These are phyloP conservation scores for Lobophora halterata DNA, from an alignment of 2,888 invertebrate species.

Conservation along the genomic window DNA sequence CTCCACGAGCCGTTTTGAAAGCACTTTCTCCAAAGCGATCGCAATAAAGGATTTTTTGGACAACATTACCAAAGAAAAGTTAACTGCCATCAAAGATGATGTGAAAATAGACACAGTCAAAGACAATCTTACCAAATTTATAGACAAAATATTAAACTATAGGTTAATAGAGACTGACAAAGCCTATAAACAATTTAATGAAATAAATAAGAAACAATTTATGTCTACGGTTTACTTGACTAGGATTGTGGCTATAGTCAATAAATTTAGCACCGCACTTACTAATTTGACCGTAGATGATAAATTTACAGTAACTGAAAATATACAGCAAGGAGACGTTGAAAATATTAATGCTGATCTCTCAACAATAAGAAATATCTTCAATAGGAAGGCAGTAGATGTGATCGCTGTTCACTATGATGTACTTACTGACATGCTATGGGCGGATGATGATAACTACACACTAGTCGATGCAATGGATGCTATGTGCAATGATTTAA, in stretches of 20 bases:
- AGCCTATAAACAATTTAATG: slow-evolving; percentile 50
- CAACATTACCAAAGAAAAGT: slow-evolving; percentile 45
- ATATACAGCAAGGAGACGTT: slow-evolving; percentile 38
- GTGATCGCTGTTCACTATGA: slow-evolving; percentile 61
- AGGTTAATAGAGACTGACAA: slow-evolving; percentile 48
- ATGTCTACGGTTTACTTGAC: slow-evolving; percentile 54
- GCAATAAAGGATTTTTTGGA: slow-evolving; percentile 43
- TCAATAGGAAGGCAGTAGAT: slow-evolving; percentile 57
- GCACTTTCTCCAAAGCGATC: slow-evolving; percentile 48
- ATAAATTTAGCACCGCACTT: slow-evolving; percentile 49
- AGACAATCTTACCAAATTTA: slow-evolving; percentile 46
- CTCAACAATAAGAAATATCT: slow-evolving; percentile 47
- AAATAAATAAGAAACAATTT: slow-evolving; percentile 57
- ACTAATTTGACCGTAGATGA: slow-evolving; percentile 40
- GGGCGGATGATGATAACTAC: slow-evolving; percentile 45
- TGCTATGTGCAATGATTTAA: slow-evolving; percentile 47
- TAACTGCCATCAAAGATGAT: slow-evolving; percentile 38
- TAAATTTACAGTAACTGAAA: slow-evolving; percentile 18
- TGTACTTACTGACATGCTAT: slow-evolving; percentile 55
- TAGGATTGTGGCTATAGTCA: slow-evolving; percentile 53
- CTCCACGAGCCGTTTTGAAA: slow-evolving; percentile 54
- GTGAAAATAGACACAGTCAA: slow-evolving; percentile 44
- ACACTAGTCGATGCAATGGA: slow-evolving; percentile 48
- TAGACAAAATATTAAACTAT: slow-evolving; percentile 52
- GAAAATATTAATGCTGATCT: slow-evolving; percentile 46